Evolutionary conservation across 1,140 invertebrate species (phyloP), one percentile per base, ranked within the genome.

Genomic region (Oryzaephilus surinamensis): DNA sequence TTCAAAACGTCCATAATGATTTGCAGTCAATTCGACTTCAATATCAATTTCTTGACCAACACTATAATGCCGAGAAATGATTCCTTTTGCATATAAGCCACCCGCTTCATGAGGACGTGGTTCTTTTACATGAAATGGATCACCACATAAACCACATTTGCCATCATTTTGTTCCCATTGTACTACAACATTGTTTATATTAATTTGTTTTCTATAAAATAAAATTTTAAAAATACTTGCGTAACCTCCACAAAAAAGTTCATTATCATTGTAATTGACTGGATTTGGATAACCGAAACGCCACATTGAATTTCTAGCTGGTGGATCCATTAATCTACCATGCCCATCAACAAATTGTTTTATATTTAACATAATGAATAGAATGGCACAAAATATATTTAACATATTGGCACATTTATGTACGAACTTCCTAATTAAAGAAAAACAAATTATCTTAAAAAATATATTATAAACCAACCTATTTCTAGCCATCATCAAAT

Each of bases 251-350:
- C 76, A 79, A 54, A 77, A 78, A 4, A 79, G 64, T 52, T 79
- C 89, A 48, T 92, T 95, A 58, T 96, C 92, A 50, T 95, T 90
- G 55, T 94, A 95, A 63, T 96, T 92, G 6, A 90, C 83, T 1
- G 89, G 86, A 66, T 89, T 93, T 1, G 82, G 80, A 64, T 83
- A 95, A 2, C 90, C 91, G 54, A 91, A 87, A 31, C 91, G 68
- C 91, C 91, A 96, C 84, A 92, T 91, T 12, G 80, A 80, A 64
- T 94, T 93, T 12, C 91, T 72, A 0, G 87, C 77, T 1, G 91
- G 89, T 0, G 91, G 91, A 60, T 94, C 85, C 80, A 93, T 88
- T 21, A 87, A 62, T 13, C 83, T 61, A 1, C 83, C 83, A 65
- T 95, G 90, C 5, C 84, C 80, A 16, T 63, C 50, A 2, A 74